Evolutionary conservation across 2,797 vertebrate genomes (phyloP), one percentile per base, ranked within the genome.

Genomic region (Tapirus indicus): DNA sequence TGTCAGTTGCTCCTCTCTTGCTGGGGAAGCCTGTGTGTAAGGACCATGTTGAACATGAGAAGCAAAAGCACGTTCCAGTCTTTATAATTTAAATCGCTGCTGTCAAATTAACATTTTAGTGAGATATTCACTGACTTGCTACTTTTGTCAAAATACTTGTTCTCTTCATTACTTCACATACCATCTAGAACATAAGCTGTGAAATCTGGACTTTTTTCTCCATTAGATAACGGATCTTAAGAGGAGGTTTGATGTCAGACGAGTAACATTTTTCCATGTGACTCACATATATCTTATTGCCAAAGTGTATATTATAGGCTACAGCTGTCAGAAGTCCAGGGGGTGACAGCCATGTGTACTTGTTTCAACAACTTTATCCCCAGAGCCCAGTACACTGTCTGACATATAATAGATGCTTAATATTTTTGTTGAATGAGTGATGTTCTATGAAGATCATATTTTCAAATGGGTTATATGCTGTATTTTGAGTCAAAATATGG

Each of bases 81-180:
- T 66, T 82, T 82, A 25, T 79, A 29, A 88, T 66, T 82, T 58
- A 91, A 78, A 58, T 60, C 9, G 32, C 20, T 74, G 71, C 44
- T 87, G 29, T 90, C 85, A 71, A 80, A 79, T 87, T 80, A 82
- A 82, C 18, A 56, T 88, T 94, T 94, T 91, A 75, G 88, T 52
- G 62, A 94, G 68, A 20, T 60, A 74, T 7, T 66, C 27, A 75
- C 16, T 84, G 62, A 56, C 58, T 60, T 60, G 21, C 14, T 74
- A 69, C 25, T 92, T 90, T 79, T 72, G 32, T 38, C n/a, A 62
- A 77, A 96, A 87, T 69, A 17, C n/a, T 78, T 32, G 16, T 41
- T 84, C 71, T 97, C 32, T 44, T 92, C 13, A 74, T 52, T 83
- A 44, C 38, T 89, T 92, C 64, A 93, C 74, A 84, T 96, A 80